Conservation (phyloP, 2,888 invertebrate genomes). For the Portevinia maculata region DNA sequence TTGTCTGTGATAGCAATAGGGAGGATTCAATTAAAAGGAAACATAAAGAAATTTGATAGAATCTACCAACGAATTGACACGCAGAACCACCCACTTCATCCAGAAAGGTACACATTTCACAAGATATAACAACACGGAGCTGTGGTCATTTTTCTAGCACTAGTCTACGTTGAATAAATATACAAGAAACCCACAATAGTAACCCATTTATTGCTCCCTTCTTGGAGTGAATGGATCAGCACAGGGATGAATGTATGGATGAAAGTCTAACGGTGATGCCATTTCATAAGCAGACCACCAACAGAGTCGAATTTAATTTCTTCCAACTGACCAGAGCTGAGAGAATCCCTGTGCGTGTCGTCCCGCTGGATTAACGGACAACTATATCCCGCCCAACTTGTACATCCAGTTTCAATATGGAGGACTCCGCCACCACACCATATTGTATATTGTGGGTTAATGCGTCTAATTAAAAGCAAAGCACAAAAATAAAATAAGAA, state of each 20-base stretch:
- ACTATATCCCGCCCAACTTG: conserved; percentile 26
- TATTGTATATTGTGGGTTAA: conserved; percentile 70
- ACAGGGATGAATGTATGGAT: background rate
- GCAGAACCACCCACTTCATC: conserved; percentile 2
- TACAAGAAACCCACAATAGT: conserved; percentile 19
- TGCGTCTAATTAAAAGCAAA: conserved; percentile 72
- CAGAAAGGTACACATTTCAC: conserved; percentile 32
- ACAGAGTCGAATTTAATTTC: conserved; percentile 65
- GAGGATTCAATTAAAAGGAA: conserved; percentile 63
- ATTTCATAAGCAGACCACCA: conserved; percentile 47
- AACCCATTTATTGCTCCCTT: conserved; percentile 57
- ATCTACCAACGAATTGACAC: conserved; percentile 48
- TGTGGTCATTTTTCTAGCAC: conserved; percentile 32
- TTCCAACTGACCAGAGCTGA: conserved; percentile 64
- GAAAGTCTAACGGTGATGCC: conserved; percentile 31
- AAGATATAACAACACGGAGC: conserved; percentile 42
- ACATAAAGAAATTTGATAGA: conserved; percentile 57
- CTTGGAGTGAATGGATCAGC: conserved; percentile 12
- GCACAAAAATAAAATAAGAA: conserved; percentile 66
- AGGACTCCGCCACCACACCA: conserved; percentile 12
- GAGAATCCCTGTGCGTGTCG: conserved; percentile 4
- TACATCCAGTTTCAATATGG: conserved; percentile 42
- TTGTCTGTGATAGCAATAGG: conserved; percentile 39
- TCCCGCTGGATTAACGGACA: conserved; percentile 13
- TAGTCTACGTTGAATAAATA: conserved; percentile 34